These are phyloP conservation scores for Holothuria scabra DNA, from an alignment of 53 echinoderm and acorn worm species.

Conservation along the genomic window DNA sequence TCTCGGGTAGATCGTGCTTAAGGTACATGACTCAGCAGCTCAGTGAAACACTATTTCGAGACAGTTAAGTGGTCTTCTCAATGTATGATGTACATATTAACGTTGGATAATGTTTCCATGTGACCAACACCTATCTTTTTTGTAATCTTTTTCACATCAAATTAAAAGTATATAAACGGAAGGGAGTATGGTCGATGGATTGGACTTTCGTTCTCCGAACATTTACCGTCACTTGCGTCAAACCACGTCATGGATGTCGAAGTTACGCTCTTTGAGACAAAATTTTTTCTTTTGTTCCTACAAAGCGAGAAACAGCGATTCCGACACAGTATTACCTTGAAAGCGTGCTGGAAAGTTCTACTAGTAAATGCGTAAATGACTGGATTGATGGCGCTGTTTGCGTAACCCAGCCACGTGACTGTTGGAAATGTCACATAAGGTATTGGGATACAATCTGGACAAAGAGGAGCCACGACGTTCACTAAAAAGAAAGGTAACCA, in stretches of 20 bases:
- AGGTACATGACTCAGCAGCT: no score
- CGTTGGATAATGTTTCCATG: no score
- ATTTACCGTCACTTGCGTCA: conserved; percentile 34
- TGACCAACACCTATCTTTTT: no score
- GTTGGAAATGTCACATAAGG: conserved; percentile 69
- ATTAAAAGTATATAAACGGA: conserved; percentile 27
- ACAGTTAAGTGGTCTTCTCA: no score
- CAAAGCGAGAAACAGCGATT: neutral
- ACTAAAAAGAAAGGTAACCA: conserved; percentile 97
- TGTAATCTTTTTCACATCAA: no score
- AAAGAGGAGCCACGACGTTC: conserved; percentile 80
- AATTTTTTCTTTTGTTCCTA: neutral
- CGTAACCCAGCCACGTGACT: conserved; percentile 89
- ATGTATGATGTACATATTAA: no score
- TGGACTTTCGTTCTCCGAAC: conserved; percentile 30
- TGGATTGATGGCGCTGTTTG: conserved; percentile 88
- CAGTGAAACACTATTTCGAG: no score
- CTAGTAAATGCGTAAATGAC: conserved; percentile 93
- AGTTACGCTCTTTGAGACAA: neutral
- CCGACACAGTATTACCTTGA: conserved; percentile 75
- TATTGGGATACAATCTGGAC: conserved; percentile 61
- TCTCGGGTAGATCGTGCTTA: no score
- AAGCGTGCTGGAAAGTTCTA: conserved; percentile 87
- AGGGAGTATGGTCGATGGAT: conserved; percentile 18
- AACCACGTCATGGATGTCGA: conserved; percentile 45